Evolutionary conservation across 2,113 vertebrate species (phyloP).

Genomic region (Rhea pennata): DNA sequence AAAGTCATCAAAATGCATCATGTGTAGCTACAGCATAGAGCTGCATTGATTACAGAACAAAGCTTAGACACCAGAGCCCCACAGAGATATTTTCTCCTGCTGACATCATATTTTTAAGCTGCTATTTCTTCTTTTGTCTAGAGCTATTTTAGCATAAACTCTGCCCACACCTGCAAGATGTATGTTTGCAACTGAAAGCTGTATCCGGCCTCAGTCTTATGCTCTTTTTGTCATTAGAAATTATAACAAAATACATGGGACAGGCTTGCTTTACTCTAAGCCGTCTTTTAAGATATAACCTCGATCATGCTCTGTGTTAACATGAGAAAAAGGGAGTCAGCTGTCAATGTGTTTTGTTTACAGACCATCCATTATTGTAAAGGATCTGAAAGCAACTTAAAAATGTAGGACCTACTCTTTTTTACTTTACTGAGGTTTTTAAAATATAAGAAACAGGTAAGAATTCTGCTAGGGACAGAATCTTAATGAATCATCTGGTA

Average conservation of each 20-base stretch:
- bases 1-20: not conserved
- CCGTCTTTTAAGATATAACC: not conserved
- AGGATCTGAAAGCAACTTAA: not conserved
- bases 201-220: not conserved
- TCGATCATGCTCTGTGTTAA: not conserved
- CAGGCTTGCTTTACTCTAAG: not conserved
- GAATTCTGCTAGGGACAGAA: not conserved
- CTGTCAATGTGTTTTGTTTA: not conserved
- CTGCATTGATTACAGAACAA: constrained; percentile 43
- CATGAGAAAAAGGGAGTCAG: not conserved
- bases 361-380: not conserved
- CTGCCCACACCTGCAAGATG: constrained; percentile 34
- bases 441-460: not conserved
- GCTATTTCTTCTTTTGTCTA: not conserved
- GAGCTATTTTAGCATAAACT: constrained; percentile 35
- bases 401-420: not conserved
- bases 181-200: not conserved
- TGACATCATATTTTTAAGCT: constrained; percentile 37
- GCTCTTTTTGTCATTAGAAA: not conserved
- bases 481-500: not conserved
- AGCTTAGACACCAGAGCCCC: constrained; percentile 22
- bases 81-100: constrained; percentile 48
- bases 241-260: not conserved
- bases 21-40: not conserved
- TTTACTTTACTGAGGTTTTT: not conserved